These are phyloP conservation scores for Cyclargus thomasi DNA, from an alignment of 1,140 invertebrate genomes.

Conservation along the genomic window DNA sequence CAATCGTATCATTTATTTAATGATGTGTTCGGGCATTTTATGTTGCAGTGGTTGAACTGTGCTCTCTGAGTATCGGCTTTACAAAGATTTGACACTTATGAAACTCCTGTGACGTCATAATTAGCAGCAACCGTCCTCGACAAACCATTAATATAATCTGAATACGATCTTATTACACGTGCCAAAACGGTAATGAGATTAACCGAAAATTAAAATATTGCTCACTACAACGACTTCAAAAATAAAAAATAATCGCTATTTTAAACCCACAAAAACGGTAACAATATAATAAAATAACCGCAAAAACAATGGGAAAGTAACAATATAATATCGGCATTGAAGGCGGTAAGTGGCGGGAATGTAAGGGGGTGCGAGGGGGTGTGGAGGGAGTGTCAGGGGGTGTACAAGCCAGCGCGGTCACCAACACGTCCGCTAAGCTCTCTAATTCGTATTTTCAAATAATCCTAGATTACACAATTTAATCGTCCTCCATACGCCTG, in stretches of 20 bases:
- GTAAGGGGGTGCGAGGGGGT: not conserved
- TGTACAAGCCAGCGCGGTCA: conserved; percentile 12
- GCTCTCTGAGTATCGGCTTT: too few relatives aligned
- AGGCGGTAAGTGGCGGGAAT: not conserved
- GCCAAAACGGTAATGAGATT: too few relatives aligned
- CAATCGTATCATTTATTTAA: not conserved
- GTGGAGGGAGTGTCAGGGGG: not conserved
- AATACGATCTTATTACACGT: too few relatives aligned
- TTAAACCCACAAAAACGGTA: not conserved
- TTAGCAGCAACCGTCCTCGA: too few relatives aligned
- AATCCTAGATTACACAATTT: conserved; percentile 20
- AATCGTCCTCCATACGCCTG: conserved; percentile 11
- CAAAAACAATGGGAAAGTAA: not conserved
- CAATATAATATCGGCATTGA: conserved; percentile 7
- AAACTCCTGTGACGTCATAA: too few relatives aligned
- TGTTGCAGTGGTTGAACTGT: too few relatives aligned
- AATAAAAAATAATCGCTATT: too few relatives aligned
- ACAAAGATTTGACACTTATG: too few relatives aligned
- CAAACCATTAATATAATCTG: too few relatives aligned
- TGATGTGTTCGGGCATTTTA: too few relatives aligned
- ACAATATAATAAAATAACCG: not conserved
- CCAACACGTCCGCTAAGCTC: conserved; percentile 14
- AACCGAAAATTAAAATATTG: too few relatives aligned
- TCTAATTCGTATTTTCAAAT: conserved; percentile 18
- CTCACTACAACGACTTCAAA: too few relatives aligned